Base-by-base conservation (phyloP, 2,888 invertebrate species). In the Pollenia angustigena region DNA sequence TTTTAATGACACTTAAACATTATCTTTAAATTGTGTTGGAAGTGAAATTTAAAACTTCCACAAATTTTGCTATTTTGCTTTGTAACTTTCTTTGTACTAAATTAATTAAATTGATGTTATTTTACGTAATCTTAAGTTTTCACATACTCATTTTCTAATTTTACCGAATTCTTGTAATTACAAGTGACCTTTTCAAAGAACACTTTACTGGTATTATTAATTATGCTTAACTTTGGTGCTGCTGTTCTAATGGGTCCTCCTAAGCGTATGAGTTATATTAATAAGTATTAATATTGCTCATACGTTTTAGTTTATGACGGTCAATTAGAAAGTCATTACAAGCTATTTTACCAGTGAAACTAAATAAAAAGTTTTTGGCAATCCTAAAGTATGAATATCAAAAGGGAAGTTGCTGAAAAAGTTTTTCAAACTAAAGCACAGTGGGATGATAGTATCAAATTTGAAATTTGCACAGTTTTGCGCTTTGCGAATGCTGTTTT, bases 271-370 rank as follows among this genome's bases (percentile, higher is more conserved):
- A 46, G 56, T 64, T 14, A 60, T 62, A 62, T 54, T 46, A 40
- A 78, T 64, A 50, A 46, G 50, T 64, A 78, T 72, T 78, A 78
- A 56, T 78, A 62, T 64, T 64, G 9, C 69, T 64, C 83, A 78
- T 78, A 83, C 82, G 46, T 14, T 18, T 0, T 1, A 16, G n/a
- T 62, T 40, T 52, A 79, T 32, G 32, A 18, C 18, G 66, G 23
- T 78, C 64, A 52, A 72, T 72, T 72, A 56, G 16, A 78, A 76
- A 56, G 14, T 56, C 58, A 75, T 68, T 68, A 52, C 58, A 58
- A 81, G 16, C 32, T 52, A 74, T 60, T 60, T 81, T 44, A 66
- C 16, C 50, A 75, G n/a, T 32, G 3, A 23, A 40, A 62, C 18
- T 9, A 60, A 69, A 71, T 9, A 60, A 69, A 71, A 82, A 32